phyloP scores from a whole-genome alignment of 92 coral and sea anemone species.

The Nematostella vectensis region DNA sequence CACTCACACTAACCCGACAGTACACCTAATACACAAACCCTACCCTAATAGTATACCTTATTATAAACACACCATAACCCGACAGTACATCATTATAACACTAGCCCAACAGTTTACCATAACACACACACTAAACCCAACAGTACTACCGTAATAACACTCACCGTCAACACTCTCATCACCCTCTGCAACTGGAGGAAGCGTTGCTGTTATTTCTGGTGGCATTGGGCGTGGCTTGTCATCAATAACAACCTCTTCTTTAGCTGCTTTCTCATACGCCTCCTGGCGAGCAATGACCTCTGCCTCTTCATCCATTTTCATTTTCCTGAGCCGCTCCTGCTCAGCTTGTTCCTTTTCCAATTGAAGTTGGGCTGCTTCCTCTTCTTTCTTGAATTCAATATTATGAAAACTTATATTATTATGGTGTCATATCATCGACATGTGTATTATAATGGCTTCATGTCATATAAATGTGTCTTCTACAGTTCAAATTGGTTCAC shows the following conservation, averaged over 20 bases:
- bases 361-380: slow-evolving; percentile 39
- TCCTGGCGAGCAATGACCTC: slow-evolving; percentile 77
- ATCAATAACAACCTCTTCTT: slow-evolving; percentile 63
- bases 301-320: slow-evolving; percentile 81
- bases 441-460: too few species aligned
- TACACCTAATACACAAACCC: not conserved
- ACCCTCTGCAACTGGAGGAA: slow-evolving; percentile 83
- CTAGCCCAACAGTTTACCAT: not conserved
- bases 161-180: slow-evolving; percentile 46
- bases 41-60: too few species aligned
- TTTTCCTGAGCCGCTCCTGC: slow-evolving; percentile 43
- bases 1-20: not conserved
- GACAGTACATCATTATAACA: not conserved
- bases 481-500: too few species aligned
- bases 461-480: too few species aligned
- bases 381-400: slow-evolving; percentile 39
- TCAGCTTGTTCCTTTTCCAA: slow-evolving; percentile 51
- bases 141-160: not conserved
- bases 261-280: slow-evolving; percentile 72
- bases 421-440: not conserved
- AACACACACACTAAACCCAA: not conserved
- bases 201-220: slow-evolving; percentile 72
- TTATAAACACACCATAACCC: too few species aligned
- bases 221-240: slow-evolving; percentile 83
- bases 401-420: not conserved